Conservation (phyloP, 2,113 vertebrate genomes). For the Hippotragus niger region DNA sequence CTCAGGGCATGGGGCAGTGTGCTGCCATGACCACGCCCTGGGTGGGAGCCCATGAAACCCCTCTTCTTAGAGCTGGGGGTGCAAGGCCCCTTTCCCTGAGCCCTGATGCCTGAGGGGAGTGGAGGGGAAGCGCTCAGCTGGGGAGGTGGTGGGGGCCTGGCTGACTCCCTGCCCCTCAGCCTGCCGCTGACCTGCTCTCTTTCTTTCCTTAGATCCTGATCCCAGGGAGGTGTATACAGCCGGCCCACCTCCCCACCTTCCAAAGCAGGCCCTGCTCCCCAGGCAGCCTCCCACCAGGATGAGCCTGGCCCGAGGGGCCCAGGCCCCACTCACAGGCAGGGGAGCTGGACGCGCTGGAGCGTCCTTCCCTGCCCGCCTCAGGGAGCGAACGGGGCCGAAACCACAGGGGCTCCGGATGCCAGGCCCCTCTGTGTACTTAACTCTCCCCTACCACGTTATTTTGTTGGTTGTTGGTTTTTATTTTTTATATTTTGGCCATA, state of each 20-base stretch:
- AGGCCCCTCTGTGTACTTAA: constrained; percentile 63
- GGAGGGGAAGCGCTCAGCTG: too few species aligned
- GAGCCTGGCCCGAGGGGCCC: not conserved
- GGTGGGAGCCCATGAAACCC: not conserved
- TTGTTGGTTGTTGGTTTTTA: constrained; percentile 49
- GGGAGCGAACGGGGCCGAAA: constrained; percentile 29
- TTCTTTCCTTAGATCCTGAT: constrained; percentile 78
- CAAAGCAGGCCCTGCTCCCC: constrained; percentile 28
- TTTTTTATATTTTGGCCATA: constrained; percentile 49
- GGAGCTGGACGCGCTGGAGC: not conserved
- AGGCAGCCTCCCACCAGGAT: constrained; percentile 4
- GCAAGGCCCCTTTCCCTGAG: not conserved
- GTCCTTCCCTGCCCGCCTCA: constrained; percentile 52
- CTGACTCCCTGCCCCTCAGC: not conserved
- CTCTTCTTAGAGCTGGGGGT: not conserved
- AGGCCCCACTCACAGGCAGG: not conserved
- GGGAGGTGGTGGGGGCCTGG: not conserved
- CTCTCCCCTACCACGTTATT: constrained; percentile 49
- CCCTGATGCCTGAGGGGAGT: not conserved
- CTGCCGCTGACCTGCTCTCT: not conserved
- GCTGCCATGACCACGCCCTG: not conserved
- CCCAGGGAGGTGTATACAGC: not conserved
- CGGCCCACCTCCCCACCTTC: not conserved
- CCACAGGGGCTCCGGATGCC: constrained; percentile 54
- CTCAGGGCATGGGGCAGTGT: too few species aligned